A percentile compares a stretch with the other conserved stretches of the same genome.
Evolutionary conservation across 2,113 vertebrate species (phyloP).

Genomic region (Sisor rabdophorus): DNA sequence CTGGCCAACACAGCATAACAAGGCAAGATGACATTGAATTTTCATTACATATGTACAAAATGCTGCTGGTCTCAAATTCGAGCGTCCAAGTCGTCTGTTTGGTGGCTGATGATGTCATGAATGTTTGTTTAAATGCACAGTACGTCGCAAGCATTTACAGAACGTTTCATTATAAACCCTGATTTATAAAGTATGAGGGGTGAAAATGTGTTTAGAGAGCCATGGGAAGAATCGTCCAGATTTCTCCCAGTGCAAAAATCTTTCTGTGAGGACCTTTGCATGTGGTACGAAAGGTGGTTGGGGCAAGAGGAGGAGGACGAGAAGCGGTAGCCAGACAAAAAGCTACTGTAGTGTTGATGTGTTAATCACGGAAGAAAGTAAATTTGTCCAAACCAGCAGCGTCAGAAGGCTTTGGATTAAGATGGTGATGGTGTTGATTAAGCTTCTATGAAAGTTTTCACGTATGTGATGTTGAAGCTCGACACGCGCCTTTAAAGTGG

Average conservation of each 20-base stretch:
- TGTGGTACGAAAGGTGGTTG: not conserved
- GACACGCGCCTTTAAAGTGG: not conserved
- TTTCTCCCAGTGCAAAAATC: not conserved
- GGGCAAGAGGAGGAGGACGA: not conserved
- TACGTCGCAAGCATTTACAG: not conserved
- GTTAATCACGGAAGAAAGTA: not conserved
- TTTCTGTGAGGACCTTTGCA: not conserved
- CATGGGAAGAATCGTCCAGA: too few species aligned
- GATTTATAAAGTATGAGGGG: not conserved
- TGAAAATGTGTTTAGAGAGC: not conserved
- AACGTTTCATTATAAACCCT: not conserved
- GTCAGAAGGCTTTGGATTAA: conserved; percentile 3
- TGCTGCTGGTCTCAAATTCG: not conserved
- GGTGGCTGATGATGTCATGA: not conserved
- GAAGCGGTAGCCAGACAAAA: not conserved
- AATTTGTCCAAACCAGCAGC: not conserved
- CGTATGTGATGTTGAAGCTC: not conserved
- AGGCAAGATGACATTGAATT: conserved; percentile 24
- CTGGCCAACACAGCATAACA: conserved; percentile 36
- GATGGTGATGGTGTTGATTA: not conserved
- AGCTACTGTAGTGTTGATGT: too few species aligned
- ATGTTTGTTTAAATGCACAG: not conserved
- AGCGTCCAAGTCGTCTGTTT: not conserved
- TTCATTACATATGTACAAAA: conserved; percentile 39
- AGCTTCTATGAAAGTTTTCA: too few species aligned